A percentile compares a stretch with the other conserved stretches of the same genome.
These are phyloP conservation scores for Sussaba pulchella DNA, from an alignment of 2,888 invertebrate genomes.

Conservation along the genomic window DNA sequence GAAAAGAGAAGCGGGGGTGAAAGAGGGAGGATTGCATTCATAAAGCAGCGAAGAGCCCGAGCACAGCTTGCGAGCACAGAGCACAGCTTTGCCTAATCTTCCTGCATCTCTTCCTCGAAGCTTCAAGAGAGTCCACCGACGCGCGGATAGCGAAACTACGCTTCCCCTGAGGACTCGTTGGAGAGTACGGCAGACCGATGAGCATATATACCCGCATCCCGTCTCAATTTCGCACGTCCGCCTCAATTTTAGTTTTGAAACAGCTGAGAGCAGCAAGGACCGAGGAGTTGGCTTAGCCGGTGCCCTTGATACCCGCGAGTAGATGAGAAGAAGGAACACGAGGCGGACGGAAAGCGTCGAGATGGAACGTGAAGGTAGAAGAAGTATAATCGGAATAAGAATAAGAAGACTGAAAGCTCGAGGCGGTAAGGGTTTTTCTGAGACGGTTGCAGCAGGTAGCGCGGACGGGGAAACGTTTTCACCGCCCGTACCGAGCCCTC, in stretches of 20 bases:
- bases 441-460: slow-evolving; percentile 60
- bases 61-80: slow-evolving; percentile 72
- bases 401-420: slow-evolving; percentile 63
- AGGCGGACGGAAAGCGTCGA: slow-evolving; percentile 17
- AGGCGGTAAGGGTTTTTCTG: slow-evolving; percentile 17
- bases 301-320: slow-evolving; percentile 32
- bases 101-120: slow-evolving; percentile 34
- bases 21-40: slow-evolving; percentile 63
- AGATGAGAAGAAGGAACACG: slow-evolving; percentile 32
- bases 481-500: slow-evolving; percentile 60
- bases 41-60: slow-evolving; percentile 53
- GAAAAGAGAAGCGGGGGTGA: neutral
- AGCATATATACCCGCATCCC: slow-evolving; percentile 36
- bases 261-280: slow-evolving; percentile 39
- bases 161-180: slow-evolving; percentile 26
- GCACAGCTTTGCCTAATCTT: slow-evolving; percentile 78
- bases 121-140: slow-evolving; percentile 19
- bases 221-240: slow-evolving; percentile 78
- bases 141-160: neutral
- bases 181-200: neutral
- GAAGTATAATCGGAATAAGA: slow-evolving; percentile 49
- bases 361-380: slow-evolving; percentile 40
- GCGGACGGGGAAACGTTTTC: slow-evolving; percentile 64
- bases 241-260: slow-evolving; percentile 76
- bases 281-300: slow-evolving; percentile 31